Percentiles rank a stretch among this genome's conserved stretches.
These are phyloP conservation scores for Scaptomyza hsui DNA, from an alignment of 1,140 invertebrate species.

Conservation along the genomic window DNA sequence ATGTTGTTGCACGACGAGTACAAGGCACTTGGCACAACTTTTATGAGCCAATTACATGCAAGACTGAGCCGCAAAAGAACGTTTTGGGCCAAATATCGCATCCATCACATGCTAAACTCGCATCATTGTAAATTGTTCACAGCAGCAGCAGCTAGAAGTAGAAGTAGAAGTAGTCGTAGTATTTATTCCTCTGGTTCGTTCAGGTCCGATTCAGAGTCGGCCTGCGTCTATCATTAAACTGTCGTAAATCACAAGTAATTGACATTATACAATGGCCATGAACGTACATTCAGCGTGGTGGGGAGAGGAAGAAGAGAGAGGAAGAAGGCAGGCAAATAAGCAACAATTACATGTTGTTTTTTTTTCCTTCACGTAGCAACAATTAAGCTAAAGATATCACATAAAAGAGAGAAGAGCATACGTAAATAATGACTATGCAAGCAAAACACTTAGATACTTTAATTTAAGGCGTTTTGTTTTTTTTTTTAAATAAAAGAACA, in stretches of 20 bases:
- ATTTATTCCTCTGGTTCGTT: not conserved
- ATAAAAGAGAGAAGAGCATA: constrained; percentile 34
- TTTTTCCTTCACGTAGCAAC: constrained; percentile 66
- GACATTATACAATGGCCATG: constrained; percentile 76
- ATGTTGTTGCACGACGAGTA: not conserved
- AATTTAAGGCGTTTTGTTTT: not conserved
- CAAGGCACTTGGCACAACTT: constrained; percentile 29
- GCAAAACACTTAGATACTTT: constrained; percentile 16
- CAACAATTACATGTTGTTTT: constrained; percentile 75
- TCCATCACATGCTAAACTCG: constrained; percentile 48
- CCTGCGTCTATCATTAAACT: constrained; percentile 74
- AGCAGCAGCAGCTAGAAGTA: constrained; percentile 1
- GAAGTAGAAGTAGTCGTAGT: too few species aligned
- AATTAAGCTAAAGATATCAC: constrained; percentile 69
- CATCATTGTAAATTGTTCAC: constrained; percentile 44
- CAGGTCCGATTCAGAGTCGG: constrained; percentile 40
- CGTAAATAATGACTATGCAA: constrained; percentile 8
- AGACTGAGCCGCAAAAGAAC: constrained; percentile 69
- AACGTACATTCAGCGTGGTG: not conserved
- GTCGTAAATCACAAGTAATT: constrained; percentile 83
- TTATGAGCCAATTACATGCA: constrained; percentile 79
- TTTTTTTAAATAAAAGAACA: too few species aligned
- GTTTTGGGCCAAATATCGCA: constrained; percentile 52
- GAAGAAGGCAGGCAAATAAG: constrained; percentile 62
- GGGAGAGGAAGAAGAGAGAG: constrained; percentile 14